Conservation (phyloP, 1,140 invertebrate genomes). For the Nephotettix cincticeps region DNA sequence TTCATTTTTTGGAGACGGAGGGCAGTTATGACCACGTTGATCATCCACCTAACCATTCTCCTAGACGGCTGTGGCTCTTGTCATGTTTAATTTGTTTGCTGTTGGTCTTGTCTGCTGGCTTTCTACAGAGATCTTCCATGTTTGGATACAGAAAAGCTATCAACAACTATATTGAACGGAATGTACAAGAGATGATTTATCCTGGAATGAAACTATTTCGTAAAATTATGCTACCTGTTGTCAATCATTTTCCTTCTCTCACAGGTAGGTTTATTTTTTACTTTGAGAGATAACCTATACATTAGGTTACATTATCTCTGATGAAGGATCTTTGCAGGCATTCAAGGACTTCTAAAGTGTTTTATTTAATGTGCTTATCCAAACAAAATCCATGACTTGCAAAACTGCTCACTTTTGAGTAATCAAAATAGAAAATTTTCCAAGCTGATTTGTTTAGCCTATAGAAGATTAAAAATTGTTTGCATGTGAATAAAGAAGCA, state of each 20-base stretch:
- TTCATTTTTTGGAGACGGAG: slow-evolving; percentile 47
- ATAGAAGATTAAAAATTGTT: too few species aligned
- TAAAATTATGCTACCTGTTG: slow-evolving; percentile 60
- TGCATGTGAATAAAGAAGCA: too few species aligned
- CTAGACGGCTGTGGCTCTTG: not conserved
- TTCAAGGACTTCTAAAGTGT: too few species aligned
- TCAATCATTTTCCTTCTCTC: slow-evolving; percentile 59
- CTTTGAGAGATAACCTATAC: too few species aligned
- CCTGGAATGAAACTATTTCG: slow-evolving; percentile 61
- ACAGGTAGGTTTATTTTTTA: slow-evolving; percentile 54
- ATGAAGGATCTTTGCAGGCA: too few species aligned
- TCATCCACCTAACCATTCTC: slow-evolving; percentile 8
- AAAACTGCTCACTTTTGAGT: too few species aligned
- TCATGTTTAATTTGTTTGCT: not conserved
- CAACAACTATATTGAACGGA: slow-evolving; percentile 57
- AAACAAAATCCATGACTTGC: too few species aligned
- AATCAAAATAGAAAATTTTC: too few species aligned
- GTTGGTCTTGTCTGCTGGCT: not conserved
- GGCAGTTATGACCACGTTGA: not conserved
- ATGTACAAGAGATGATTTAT: slow-evolving; percentile 69
- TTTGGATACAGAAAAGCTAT: slow-evolving; percentile 45
- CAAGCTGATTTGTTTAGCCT: too few species aligned
- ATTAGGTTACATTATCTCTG: too few species aligned
- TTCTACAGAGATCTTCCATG: slow-evolving; percentile 12
- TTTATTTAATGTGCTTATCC: too few species aligned